Evolutionary conservation across 2,797 vertebrate genomes (phyloP).

Genomic region (Ctenosaura bakeri): DNA sequence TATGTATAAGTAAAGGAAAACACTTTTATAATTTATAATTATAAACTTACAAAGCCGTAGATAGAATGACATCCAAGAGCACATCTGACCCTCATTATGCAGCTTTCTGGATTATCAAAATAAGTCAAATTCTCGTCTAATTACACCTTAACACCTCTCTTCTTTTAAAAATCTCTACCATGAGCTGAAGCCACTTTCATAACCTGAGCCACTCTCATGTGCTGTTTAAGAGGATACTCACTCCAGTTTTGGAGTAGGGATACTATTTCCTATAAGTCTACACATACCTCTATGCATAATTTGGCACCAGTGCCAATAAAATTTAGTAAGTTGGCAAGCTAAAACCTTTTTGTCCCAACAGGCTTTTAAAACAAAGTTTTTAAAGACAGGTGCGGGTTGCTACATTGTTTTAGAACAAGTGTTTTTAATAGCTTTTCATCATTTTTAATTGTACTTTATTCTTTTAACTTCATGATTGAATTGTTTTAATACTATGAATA

Average conservation of each 20-base stretch:
- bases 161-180: slow-evolving; percentile 2
- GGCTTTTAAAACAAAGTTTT: too few relatives aligned
- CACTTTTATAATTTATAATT: slow-evolving; percentile 68
- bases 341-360: too few relatives aligned
- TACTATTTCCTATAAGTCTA: not conserved
- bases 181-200: not conserved
- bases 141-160: slow-evolving; percentile 75
- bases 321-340: too few relatives aligned
- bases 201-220: not conserved
- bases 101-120: slow-evolving; percentile 57
- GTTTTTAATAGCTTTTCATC: too few relatives aligned
- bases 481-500: too few relatives aligned
- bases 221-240: not conserved
- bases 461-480: too few relatives aligned
- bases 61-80: slow-evolving; percentile 46
- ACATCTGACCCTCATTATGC: slow-evolving; percentile 82
- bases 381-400: too few relatives aligned
- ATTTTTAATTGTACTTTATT: too few relatives aligned
- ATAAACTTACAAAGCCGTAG: slow-evolving; percentile 53
- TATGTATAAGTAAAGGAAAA: slow-evolving; percentile 72
- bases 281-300: not conserved
- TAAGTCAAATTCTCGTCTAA: slow-evolving; percentile 73
- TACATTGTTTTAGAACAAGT: too few relatives aligned
- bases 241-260: not conserved
- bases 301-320: not conserved